phyloP scores from a whole-genome alignment of 2,888 invertebrate genomes.

The Bombylius major region DNA sequence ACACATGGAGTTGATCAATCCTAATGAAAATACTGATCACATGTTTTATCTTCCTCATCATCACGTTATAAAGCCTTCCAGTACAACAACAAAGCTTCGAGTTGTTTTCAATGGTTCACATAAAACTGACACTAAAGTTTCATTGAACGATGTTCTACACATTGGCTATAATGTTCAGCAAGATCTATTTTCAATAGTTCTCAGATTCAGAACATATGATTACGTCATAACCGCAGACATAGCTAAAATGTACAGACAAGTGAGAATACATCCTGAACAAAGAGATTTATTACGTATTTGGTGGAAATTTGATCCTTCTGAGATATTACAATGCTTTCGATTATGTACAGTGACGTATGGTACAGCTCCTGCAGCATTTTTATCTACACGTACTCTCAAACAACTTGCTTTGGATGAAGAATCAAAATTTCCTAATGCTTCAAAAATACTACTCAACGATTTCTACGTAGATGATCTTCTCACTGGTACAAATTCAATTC shows the following conservation, averaged over 20 bases:
- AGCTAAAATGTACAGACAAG: constrained; percentile 9
- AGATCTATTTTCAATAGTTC: too few species aligned
- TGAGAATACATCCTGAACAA: background rate
- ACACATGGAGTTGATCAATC: too few species aligned
- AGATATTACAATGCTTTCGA: background rate
- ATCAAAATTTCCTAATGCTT: background rate
- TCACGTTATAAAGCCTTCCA: too few species aligned
- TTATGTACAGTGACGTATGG: constrained; percentile 2
- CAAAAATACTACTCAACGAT: background rate
- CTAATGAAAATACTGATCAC: too few species aligned
- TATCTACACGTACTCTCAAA: background rate
- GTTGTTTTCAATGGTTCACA: too few species aligned
- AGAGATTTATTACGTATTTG: constrained; percentile 2
- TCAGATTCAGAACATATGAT: background rate
- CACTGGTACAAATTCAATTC: background rate
- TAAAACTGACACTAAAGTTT: background rate
- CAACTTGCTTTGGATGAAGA: background rate
- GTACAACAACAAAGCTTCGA: too few species aligned
- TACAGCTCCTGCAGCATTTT: background rate
- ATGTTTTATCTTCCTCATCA: too few species aligned
- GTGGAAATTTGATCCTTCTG: background rate
- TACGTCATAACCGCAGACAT: constrained; percentile 11
- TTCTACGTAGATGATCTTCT: constrained; percentile 7
- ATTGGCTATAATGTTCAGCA: too few species aligned
- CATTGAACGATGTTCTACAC: too few species aligned